Base-by-base conservation (phyloP, 2,113 vertebrate species). In the Vireo altiloquus region DNA sequence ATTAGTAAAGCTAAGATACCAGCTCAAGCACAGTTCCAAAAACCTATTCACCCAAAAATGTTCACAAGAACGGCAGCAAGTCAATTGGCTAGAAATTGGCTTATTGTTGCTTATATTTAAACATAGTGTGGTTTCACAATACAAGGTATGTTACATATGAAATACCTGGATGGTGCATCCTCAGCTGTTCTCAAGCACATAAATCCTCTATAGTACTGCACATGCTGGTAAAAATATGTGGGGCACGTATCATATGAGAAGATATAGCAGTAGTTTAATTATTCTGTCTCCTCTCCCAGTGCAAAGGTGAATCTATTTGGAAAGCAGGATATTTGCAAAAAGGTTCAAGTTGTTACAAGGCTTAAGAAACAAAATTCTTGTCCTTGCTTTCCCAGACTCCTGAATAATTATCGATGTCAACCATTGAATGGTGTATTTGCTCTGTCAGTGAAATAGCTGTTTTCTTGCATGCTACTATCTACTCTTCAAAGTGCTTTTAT, bases 231-330 rank as follows among this genome's bases (percentile, higher is more conserved):
- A 88, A 82, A 79, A 69, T 44, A 49, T 0, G 2, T 86, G 27
- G 25, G 47, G 66, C 17, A 11, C 1, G 0, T 60, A 72, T 24
- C 4, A 4, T 61, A 46, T 3, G 3, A 81, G 39, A 7, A 27
- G 33, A 40, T 37, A 16, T 2, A 86, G 18, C 35, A 56, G 6
- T 20, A 72, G 9, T 57, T 77, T 63, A 39, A 63, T 70, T 71
- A 46, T 72, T 87, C 37, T 30, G 10, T 42, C 24, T 16, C 13
- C 9, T 87, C n/a, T 83, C 13, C 18, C 21, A 46, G 6, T 15
- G 18, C 28, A 79, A 69, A 18, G 7, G 27, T 78, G 59, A 81
- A 75, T 44, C 46, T 70, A 2, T 61, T 47, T 69, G 22, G 20
- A 40, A 35, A 77, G 44, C 6, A 53, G 40, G 39, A 30, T 12